Conservation (phyloP, 2,888 invertebrate species). For the Panopea generosa region DNA sequence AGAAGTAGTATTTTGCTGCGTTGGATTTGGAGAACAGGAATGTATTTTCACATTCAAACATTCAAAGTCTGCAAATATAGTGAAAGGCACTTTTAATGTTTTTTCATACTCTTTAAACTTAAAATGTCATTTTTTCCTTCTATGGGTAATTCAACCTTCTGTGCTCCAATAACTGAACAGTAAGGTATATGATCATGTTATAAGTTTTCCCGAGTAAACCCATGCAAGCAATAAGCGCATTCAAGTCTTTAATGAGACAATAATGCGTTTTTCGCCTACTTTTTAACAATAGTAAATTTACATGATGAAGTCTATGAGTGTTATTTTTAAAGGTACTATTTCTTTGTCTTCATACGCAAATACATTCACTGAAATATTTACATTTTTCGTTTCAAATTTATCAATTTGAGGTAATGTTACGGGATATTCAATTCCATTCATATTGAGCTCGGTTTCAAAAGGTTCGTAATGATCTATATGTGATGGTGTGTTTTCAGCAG, state of each 20-base stretch:
- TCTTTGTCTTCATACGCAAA: conserved; percentile 46
- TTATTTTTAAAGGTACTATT: conserved; percentile 42
- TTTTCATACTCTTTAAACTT: conserved; percentile 44
- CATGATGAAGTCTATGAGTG: conserved; percentile 27
- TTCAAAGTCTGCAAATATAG: conserved; percentile 57
- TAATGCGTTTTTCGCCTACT: conserved; percentile 37
- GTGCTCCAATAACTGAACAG: conserved; percentile 41
- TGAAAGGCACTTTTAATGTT: conserved; percentile 44
- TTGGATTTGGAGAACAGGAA: conserved; percentile 14
- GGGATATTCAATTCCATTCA: conserved; percentile 45
- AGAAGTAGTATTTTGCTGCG: background rate
- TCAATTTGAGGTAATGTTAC: conserved; percentile 32
- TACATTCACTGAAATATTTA: conserved; percentile 44
- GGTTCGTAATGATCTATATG: conserved; percentile 23
- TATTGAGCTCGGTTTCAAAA: conserved; percentile 38
- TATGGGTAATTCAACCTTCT: conserved; percentile 45
- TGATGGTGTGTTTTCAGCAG: conserved; percentile 22
- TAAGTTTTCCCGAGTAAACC: conserved; percentile 24
- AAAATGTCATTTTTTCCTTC: conserved; percentile 46
- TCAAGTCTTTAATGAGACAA: conserved; percentile 53
- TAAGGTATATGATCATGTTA: conserved; percentile 34
- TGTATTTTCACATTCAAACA: conserved; percentile 27
- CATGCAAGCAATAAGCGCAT: conserved; percentile 51
- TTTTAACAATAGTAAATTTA: conserved; percentile 50
- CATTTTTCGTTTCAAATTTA: conserved; percentile 41